These are phyloP conservation scores for Lipophrys pholis DNA, from an alignment of 2,113 vertebrate species.

Conservation along the genomic window DNA sequence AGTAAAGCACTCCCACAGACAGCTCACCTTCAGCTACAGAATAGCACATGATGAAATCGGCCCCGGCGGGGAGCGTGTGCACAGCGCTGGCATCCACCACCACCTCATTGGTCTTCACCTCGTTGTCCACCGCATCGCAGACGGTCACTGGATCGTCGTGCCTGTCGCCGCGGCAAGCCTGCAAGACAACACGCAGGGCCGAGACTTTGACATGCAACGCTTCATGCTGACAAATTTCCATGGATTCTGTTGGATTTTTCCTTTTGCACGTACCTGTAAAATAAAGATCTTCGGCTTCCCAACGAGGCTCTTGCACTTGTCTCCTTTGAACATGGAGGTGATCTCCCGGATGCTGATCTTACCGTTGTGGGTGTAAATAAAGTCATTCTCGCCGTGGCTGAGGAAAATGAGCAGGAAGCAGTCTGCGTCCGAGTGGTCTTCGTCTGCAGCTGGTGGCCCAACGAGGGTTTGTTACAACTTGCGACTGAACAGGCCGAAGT, in stretches of 20 bases:
- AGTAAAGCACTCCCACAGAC: no score
- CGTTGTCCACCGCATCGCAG: conserved; percentile 82
- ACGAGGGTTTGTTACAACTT: conserved; percentile 4
- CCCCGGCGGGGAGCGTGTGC: conserved; percentile 91
- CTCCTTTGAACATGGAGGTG: conserved; percentile 89
- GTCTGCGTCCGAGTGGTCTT: conserved; percentile 87
- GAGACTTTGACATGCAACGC: neutral
- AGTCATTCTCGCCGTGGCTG: conserved; percentile 91
- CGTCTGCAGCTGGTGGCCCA: conserved; percentile 80
- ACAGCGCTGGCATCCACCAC: conserved; percentile 88
- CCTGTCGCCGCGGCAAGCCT: conserved; percentile 93
- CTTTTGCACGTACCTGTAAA: conserved; percentile 86
- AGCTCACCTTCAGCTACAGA: conserved; percentile 93
- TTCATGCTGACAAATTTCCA: neutral
- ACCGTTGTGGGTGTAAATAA: conserved; percentile 86
- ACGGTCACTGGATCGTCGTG: conserved; percentile 86
- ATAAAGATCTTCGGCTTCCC: conserved; percentile 99
- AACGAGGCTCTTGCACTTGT: conserved; percentile 89
- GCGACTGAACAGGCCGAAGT: neutral
- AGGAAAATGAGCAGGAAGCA: conserved; percentile 93
- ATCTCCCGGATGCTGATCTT: conserved; percentile 87
- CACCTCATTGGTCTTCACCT: conserved; percentile 68
- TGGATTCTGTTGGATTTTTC: neutral
- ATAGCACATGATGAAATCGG: conserved; percentile 98
- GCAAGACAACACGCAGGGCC: neutral